Percentiles rank a stretch among this genome's conserved stretches.
Evolutionary conservation across 2,797 vertebrate genomes (phyloP).

Genomic region (Galago senegalensis): DNA sequence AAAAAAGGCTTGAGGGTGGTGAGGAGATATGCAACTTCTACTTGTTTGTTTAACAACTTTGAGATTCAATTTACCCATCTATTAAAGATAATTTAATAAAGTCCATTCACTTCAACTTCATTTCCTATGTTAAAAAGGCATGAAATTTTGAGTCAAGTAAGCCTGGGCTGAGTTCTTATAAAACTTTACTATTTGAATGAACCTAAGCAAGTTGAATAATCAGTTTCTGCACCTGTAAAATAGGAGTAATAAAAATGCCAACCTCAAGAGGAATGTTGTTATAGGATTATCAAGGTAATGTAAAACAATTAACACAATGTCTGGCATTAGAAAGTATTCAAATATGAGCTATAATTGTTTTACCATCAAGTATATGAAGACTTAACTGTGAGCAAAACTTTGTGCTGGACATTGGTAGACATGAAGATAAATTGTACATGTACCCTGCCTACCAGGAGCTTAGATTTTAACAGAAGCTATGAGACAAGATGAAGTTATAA

Average conservation of each 20-base stretch:
- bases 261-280: background rate
- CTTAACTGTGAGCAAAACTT: background rate
- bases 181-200: background rate
- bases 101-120: background rate
- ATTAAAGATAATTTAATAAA: background rate
- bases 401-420: background rate
- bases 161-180: too few relatives aligned
- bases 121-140: slow-evolving; percentile 12
- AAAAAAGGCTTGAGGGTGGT: background rate
- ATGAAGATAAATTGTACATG: background rate
- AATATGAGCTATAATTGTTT: background rate
- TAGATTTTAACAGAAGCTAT: background rate
- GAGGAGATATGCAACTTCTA: background rate
- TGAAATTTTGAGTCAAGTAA: background rate
- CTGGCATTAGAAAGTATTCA: background rate
- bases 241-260: background rate
- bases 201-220: background rate
- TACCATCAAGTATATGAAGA: background rate
- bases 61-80: background rate
- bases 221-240: background rate
- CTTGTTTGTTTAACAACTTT: background rate
- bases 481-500: background rate
- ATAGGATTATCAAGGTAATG: background rate
- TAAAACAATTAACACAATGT: background rate
- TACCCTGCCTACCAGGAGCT: background rate